Base-by-base conservation (phyloP, 2,113 vertebrate genomes). In the Oenanthe melanoleuca region DNA sequence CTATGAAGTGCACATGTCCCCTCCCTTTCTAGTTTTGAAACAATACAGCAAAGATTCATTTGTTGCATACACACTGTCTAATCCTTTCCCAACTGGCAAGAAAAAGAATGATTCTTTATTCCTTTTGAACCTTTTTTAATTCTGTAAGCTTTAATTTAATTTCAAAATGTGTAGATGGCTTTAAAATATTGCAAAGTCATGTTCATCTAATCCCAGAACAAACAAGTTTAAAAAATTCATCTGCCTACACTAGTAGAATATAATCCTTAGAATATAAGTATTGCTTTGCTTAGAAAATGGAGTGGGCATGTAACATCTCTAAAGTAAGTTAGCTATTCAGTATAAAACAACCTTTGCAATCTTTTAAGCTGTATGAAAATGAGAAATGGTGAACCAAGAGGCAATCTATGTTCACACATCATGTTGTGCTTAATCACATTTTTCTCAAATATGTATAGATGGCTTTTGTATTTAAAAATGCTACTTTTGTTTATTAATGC, bases 401-500 rank as follows among this genome's bases (percentile, higher is more conserved):
- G 52, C 75, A 71, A 23, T 81, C 45, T 88, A 26, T 95, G 80
- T 96, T 95, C 60, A 72, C 57, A 92, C 86, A 83, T 96, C 72
- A 16, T 49, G 31, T 91, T 80, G 31, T 26, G 86, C 80, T 75
- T 95, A 93, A 95, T 96, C 80, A 92, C 69, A 47, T 94, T 88
- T 95, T 73, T 90, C 86, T 96, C 72, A 66, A 96, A 96, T 90
- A 90, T 52, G 77, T 89, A 49, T 92, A 93, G 90, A 86, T 85
- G 69, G 34, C 38, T 96, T 96, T 95, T 88, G 26, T 80, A 80
- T 63, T 91, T 95, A 86, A 93, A 79, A 57, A 69, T 88, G 40
- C 77, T 89, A 49, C 72, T 88, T 65, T 34, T 95, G 92, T 97
- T 96, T 96, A 96, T 96, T 96, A 97, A 95, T 88, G 80, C 42